These are phyloP conservation scores for Pachycephus smyrnensis DNA, from an alignment of 2,888 invertebrate genomes.

Conservation along the genomic window DNA sequence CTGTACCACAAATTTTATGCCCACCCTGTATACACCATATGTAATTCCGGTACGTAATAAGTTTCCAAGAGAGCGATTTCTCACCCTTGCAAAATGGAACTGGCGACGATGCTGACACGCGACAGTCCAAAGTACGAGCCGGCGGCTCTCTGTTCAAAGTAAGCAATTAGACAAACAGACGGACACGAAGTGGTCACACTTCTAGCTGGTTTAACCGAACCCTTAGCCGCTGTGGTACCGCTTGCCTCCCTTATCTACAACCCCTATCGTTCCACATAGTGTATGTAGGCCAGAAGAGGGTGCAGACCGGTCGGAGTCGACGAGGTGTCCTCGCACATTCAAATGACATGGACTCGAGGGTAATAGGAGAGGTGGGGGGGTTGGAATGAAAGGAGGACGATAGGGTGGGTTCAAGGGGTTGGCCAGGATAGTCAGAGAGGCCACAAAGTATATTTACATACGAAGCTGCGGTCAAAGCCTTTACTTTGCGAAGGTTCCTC, in stretches of 20 bases:
- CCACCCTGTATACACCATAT: not conserved
- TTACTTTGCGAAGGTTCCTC: conserved; percentile 45
- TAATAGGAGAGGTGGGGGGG: not conserved
- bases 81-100: not conserved
- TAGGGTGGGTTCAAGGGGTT: conserved; percentile 25
- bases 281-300: not conserved
- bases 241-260: not conserved
- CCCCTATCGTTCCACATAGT: conserved; percentile 1
- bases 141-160: not conserved
- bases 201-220: conserved; percentile 52
- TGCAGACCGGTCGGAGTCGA: not conserved
- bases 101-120: not conserved
- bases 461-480: conserved; percentile 59
- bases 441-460: conserved; percentile 59
- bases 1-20: not conserved
- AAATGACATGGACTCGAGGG: conserved; percentile 4
- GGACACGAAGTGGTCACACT: conserved; percentile 41
- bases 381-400: not conserved
- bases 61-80: conserved; percentile 4
- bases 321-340: conserved; percentile 4
- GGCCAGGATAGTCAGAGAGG: conserved; percentile 31
- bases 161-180: conserved; percentile 42
- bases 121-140: not conserved
- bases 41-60: not conserved
- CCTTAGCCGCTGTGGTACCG: conserved; percentile 24